Conservation (phyloP, 2,797 vertebrate species). For the Hoplostethus atlanticus region DNA sequence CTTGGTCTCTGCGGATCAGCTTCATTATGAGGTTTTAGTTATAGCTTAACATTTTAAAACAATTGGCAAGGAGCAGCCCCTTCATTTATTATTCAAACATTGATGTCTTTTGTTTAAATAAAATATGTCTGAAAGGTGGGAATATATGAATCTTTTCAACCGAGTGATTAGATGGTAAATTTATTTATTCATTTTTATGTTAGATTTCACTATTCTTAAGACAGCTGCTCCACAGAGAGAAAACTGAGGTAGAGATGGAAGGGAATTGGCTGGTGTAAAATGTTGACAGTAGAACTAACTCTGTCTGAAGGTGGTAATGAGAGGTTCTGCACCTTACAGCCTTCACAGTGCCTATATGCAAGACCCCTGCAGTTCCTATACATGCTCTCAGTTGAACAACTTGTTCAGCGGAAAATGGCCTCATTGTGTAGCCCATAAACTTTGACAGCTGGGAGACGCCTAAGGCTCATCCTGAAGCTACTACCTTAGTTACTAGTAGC, state of each 20-base stretch:
- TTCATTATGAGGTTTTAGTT: conserved; percentile 81
- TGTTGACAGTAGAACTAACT: conserved; percentile 59
- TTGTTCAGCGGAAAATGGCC: conserved; percentile 69
- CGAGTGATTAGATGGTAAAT: conserved; percentile 68
- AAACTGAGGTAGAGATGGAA: conserved; percentile 34
- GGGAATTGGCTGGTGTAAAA: conserved; percentile 41
- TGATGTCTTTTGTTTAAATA: conserved; percentile 77
- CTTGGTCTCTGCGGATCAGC: conserved; percentile 77
- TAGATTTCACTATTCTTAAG: conserved; percentile 55
- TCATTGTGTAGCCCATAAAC: conserved; percentile 64
- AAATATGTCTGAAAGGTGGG: conserved; percentile 69
- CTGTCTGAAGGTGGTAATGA: conserved; percentile 64
- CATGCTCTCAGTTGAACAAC: conserved; percentile 65
- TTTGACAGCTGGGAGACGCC: conserved; percentile 79
- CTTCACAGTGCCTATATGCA: conserved; percentile 51
- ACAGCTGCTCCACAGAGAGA: conserved; percentile 49
- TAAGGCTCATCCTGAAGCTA: conserved; percentile 80
- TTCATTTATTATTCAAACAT: conserved; percentile 76
- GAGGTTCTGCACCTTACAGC: conserved; percentile 51
- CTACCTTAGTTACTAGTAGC: conserved; percentile 63
- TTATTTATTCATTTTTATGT: conserved; percentile 77
- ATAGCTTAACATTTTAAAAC: conserved; percentile 79
- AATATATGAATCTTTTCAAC: conserved; percentile 62
- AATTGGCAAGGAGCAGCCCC: conserved; percentile 57
- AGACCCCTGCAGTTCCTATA: conserved; percentile 61